Evolutionary conservation across 1,140 invertebrate species (phyloP).

Genomic region (Zaprionus camerounensis): DNA sequence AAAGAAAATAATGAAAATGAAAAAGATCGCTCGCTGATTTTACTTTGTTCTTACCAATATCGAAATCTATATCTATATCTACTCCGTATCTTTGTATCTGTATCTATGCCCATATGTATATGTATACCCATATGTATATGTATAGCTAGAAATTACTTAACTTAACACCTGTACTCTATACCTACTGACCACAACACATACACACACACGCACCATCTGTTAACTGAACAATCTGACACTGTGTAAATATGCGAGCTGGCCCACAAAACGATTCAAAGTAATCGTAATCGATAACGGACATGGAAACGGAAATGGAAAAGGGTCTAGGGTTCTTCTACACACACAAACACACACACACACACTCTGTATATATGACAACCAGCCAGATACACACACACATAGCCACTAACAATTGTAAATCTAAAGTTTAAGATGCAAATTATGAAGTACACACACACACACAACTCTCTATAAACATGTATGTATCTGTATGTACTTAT

Average conservation of each 20-base stretch:
- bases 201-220: constrained; percentile 14
- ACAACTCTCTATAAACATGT: constrained; percentile 21
- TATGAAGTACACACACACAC: constrained; percentile 23
- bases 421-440: constrained; percentile 30
- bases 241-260: constrained; percentile 66
- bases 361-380: constrained; percentile 51
- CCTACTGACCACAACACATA: constrained; percentile 10
- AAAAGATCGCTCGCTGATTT: constrained; percentile 78
- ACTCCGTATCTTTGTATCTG: constrained; percentile 44
- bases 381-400: constrained; percentile 23
- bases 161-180: constrained; percentile 36
- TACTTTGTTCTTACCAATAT: constrained; percentile 64
- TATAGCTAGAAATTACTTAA: constrained; percentile 43
- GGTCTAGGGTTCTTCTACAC: constrained; percentile 30
- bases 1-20: constrained; percentile 32
- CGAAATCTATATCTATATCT: constrained; percentile 30
- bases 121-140: constrained; percentile 38
- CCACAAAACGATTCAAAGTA: constrained; percentile 1
- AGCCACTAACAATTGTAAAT: constrained; percentile 51
- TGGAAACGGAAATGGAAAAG: constrained; percentile 20
- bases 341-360: constrained; percentile 29
- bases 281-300: constrained; percentile 18
- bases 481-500: constrained; percentile 37
- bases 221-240: constrained; percentile 33
- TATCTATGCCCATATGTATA: constrained; percentile 41